Evolutionary conservation across 2,888 invertebrate species (phyloP).

Genomic region (Masnerella sp.): DNA sequence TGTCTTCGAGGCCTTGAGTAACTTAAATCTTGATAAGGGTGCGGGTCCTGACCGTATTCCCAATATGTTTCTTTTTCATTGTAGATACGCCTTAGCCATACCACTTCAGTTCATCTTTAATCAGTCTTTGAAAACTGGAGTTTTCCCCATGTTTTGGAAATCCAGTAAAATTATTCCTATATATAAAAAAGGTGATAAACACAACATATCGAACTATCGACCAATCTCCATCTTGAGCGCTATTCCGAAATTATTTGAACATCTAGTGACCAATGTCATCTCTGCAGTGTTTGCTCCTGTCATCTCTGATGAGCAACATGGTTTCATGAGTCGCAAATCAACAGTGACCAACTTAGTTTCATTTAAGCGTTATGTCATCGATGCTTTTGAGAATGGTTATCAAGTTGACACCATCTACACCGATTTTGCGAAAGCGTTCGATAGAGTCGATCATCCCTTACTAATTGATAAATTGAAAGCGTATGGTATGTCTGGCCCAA

Average conservation of each 20-base stretch:
- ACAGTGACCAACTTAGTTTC: neutral
- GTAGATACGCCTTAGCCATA: neutral
- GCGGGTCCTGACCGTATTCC: neutral
- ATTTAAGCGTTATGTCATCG: neutral
- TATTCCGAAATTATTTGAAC: neutral
- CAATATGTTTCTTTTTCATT: neutral
- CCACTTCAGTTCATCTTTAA: neutral
- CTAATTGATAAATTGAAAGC: no score
- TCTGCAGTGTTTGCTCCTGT: neutral
- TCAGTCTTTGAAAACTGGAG: neutral
- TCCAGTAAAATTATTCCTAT: slow-evolving; percentile 4
- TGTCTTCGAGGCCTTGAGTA: neutral
- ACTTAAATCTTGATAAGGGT: neutral
- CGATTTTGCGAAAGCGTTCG: no score
- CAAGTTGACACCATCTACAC: no score
- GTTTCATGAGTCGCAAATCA: neutral
- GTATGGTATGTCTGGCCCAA: no score
- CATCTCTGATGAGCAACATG: neutral
- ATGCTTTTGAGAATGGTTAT: neutral
- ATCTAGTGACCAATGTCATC: neutral
- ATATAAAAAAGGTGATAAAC: neutral
- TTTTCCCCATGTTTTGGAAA: neutral
- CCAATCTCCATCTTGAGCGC: neutral
- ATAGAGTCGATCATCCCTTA: no score
- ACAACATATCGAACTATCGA: neutral